Evolutionary conservation across 2,888 invertebrate genomes (phyloP).

Genomic region (Sinohyriopsis cumingii): DNA sequence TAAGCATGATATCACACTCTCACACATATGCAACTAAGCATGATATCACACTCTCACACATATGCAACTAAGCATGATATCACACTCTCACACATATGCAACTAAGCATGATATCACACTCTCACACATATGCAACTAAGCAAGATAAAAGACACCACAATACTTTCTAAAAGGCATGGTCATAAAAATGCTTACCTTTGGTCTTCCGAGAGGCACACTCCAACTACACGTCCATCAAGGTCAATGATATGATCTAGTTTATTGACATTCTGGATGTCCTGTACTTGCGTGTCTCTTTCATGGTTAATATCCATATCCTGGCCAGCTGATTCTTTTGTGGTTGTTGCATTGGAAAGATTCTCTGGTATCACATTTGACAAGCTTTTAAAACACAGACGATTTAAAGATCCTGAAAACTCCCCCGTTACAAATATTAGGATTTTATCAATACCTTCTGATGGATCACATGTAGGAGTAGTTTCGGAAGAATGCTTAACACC

Average conservation of each 20-base stretch:
- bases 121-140: too few relatives aligned
- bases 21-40: too few relatives aligned
- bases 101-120: too few relatives aligned
- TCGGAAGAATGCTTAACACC: too few relatives aligned
- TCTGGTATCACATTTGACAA: conserved; percentile 14
- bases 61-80: too few relatives aligned
- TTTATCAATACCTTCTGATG: conserved; percentile 5
- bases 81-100: too few relatives aligned
- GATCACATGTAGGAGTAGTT: too few relatives aligned
- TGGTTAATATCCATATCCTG: conserved; percentile 22
- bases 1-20: too few relatives aligned
- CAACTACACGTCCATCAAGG: conserved; percentile 88
- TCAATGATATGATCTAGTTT: conserved; percentile 86
- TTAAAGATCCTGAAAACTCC: conserved; percentile 57
- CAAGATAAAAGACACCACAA: too few relatives aligned
- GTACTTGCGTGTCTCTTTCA: conserved; percentile 47
- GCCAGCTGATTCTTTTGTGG: conserved; percentile 7
- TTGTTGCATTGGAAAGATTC: too few relatives aligned
- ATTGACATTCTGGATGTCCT: conserved; percentile 71
- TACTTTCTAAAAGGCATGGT: too few relatives aligned
- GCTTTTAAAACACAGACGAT: conserved; percentile 55
- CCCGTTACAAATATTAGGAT: conserved; percentile 57
- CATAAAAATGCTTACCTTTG: conserved; percentile 75
- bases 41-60: too few relatives aligned
- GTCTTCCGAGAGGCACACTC: conserved; percentile 88